Evolutionary conservation across 2,797 vertebrate species (phyloP).

Genomic region (Rhabdomys pumilio): DNA sequence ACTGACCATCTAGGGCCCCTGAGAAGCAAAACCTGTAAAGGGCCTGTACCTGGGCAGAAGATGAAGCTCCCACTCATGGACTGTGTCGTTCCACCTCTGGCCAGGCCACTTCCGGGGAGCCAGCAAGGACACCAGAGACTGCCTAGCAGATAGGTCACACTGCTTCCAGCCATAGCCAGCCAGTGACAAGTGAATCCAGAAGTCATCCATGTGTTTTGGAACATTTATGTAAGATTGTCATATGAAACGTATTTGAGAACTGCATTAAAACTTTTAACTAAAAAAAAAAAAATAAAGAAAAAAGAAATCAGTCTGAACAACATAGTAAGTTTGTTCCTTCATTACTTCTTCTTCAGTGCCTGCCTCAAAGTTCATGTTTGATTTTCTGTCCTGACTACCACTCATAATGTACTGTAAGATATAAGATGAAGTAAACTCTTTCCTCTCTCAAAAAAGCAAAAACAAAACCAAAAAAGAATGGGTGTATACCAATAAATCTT

Average conservation of each 20-base stretch:
- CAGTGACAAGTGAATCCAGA: conserved; percentile 83
- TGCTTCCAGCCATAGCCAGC: conserved; percentile 87
- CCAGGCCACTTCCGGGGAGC: not conserved
- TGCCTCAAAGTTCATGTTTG: no score
- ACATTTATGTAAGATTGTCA: conserved; percentile 87
- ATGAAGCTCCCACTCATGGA: not conserved
- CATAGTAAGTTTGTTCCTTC: no score
- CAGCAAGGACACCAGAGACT: conserved; percentile 2
- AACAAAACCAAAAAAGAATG: no score
- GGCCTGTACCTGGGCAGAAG: not conserved
- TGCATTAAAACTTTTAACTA: conserved; percentile 88
- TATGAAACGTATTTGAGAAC: conserved; percentile 88
- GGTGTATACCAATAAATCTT: no score
- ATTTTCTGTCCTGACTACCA: no score
- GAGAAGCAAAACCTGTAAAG: not conserved
- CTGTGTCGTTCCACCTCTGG: not conserved
- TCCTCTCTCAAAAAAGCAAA: no score
- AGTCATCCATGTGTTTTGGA: conserved; percentile 82
- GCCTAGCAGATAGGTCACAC: conserved; percentile 47
- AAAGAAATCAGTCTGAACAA: no score
- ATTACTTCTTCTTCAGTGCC: no score
- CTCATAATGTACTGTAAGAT: no score
- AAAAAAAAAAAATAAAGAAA: conserved; percentile 6
- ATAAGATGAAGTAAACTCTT: no score
- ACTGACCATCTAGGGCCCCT: not conserved